Conservation (phyloP, 2,888 invertebrate species). For the Alentia gelatinosa region DNA sequence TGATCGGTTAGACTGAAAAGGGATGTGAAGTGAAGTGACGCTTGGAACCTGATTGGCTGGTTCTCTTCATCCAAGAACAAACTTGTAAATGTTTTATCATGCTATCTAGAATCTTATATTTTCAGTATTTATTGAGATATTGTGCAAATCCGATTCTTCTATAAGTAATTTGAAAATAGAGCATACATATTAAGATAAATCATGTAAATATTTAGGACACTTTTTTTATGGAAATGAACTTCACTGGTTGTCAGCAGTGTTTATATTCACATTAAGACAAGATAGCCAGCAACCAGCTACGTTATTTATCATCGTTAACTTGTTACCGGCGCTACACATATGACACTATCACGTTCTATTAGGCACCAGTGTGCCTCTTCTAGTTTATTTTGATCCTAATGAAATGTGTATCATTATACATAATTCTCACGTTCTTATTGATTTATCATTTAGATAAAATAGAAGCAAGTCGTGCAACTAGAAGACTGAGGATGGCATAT, state of each 20-base stretch:
- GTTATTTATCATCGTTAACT: too few relatives aligned
- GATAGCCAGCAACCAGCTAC: too few relatives aligned
- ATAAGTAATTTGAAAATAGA: background rate
- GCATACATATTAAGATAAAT: background rate
- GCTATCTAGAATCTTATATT: background rate
- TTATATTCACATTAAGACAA: too few relatives aligned
- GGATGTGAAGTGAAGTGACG: slow-evolving; percentile 14
- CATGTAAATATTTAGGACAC: too few relatives aligned
- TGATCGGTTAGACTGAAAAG: background rate
- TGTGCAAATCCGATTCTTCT: background rate
- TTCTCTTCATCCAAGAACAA: background rate
- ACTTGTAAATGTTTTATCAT: background rate
- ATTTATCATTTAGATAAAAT: background rate
- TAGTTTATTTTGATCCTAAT: background rate
- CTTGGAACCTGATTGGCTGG: background rate
- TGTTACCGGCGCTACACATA: too few relatives aligned
- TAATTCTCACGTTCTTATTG: background rate
- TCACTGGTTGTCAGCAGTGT: too few relatives aligned
- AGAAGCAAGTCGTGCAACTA: background rate
- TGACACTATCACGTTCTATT: too few relatives aligned
- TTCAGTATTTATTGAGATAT: background rate
- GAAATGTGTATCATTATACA: background rate
- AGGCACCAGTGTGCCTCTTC: too few relatives aligned
- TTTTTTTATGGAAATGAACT: too few relatives aligned
- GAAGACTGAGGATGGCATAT: slow-evolving; percentile 16